These are phyloP conservation scores for Panulirus ornatus DNA, from an alignment of 1,140 invertebrate genomes.

Conservation along the genomic window DNA sequence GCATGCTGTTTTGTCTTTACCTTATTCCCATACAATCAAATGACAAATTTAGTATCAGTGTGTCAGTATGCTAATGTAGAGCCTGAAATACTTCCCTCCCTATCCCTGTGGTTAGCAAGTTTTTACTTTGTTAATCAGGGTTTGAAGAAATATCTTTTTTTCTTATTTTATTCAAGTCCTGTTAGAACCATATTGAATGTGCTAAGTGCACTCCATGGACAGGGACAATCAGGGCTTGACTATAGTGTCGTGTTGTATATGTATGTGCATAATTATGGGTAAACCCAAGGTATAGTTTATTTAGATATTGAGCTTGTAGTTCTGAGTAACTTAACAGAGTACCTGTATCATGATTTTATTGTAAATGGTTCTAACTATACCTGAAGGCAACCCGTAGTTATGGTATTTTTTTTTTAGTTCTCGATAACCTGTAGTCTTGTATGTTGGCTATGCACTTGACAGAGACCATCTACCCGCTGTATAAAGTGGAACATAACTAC, in stretches of 20 bases:
- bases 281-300: not conserved
- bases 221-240: not conserved
- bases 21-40: constrained; percentile 1
- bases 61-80: constrained; percentile 1
- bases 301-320: not conserved
- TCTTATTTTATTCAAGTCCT: constrained; percentile 5
- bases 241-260: not conserved
- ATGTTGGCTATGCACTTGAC: constrained; percentile 77
- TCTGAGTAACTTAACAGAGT: not conserved
- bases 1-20: constrained; percentile 9
- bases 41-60: not conserved
- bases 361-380: not conserved
- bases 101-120: not conserved
- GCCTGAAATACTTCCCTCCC: not conserved
- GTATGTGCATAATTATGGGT: not conserved
- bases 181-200: not conserved
- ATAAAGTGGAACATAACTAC: constrained; percentile 94
- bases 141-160: not conserved
- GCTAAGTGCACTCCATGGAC: too few species aligned
- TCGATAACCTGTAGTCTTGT: constrained; percentile 67
- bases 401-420: constrained; percentile 77
- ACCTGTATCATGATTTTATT: not conserved
- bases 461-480: constrained; percentile 96
- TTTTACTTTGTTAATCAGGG: not conserved
- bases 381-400: constrained; percentile 27